Base-by-base conservation (phyloP, 2,797 vertebrate genomes). In the Notoglanidium macrostoma region DNA sequence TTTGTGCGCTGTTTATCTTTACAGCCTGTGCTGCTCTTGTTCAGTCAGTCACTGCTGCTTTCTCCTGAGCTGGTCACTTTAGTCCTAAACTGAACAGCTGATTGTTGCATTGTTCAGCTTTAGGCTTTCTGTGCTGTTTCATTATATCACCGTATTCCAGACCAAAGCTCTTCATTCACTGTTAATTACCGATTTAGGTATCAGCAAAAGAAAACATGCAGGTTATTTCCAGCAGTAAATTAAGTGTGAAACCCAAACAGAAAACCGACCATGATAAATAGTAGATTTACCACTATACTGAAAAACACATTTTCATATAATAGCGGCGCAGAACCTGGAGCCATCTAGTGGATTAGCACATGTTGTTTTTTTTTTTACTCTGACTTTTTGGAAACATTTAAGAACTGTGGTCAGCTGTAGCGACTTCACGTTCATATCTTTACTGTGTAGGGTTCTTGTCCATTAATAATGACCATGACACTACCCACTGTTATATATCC, bases 401-500 rank as follows among this genome's bases (percentile, higher is more conserved):
- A 5, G 65, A 84, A 57, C 17, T 26, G 3, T 44, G 32, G 26
- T 40, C 67, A 26, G 55, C 40, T 51, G 23, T 32, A 51, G 65
- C 19, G 57, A 61, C n/a, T 32, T 61, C 26, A 76, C 15, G 21
- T 78, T 74, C 46, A 23, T 23, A 74, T 4, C 1, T 54, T 65
- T 35, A 51, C 54, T 83, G 17, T 79, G 76, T 57, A 55, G 51
- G 29, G 40, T 72, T 40, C 4, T 67, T 73, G 29, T 57, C 77
- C 61, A 57, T 86, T 73, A 87, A 89, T 84, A 55, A 35, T 89
- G 67, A 87, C 23, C 54, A 65, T 88, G 61, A 86, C 82, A 70
- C 79, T 86, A 73, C 88, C 67, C 83, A 86, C 70, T 88, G 68
- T 89, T 86, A 86, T 90, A 70, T 85, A 89, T 91, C 88, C 89